A percentile compares a stretch with the other conserved stretches of the same genome.
phyloP scores from a whole-genome alignment of 2,888 invertebrate genomes.

The Papilio protenor region DNA sequence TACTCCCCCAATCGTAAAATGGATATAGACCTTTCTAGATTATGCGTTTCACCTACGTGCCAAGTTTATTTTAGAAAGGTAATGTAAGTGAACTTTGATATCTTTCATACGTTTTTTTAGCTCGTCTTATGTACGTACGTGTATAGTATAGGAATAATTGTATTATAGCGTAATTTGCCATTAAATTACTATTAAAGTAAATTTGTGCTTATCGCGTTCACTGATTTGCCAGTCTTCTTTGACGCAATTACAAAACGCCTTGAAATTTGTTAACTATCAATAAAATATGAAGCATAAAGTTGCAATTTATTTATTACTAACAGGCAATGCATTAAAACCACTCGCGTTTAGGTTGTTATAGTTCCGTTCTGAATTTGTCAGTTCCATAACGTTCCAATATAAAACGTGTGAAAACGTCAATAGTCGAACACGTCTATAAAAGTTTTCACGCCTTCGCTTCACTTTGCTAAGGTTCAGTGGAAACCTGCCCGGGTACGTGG shows the following conservation, averaged over 20 bases:
- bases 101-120: constrained; percentile 1
- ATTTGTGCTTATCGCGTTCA: too few relatives aligned
- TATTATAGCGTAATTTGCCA: background rate
- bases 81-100: constrained; percentile 13
- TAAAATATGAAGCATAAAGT: background rate
- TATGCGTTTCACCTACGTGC: constrained; percentile 58
- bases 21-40: constrained; percentile 65
- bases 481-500: background rate
- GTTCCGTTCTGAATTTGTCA: constrained; percentile 7
- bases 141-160: background rate
- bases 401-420: constrained; percentile 9
- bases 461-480: background rate
- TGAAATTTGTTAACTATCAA: background rate
- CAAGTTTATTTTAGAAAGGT: constrained; percentile 39
- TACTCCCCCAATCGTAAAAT: constrained; percentile 69
- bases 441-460: constrained; percentile 15
- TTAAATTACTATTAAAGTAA: background rate
- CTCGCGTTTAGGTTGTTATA: background rate
- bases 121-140: background rate
- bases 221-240: too few relatives aligned
- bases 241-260: background rate
- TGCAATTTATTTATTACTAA: background rate
- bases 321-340: background rate
- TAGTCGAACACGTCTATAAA: constrained; percentile 13
- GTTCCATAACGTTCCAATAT: background rate